These are phyloP conservation scores for Hippocampus abdominalis DNA, from an alignment of 2,113 vertebrate genomes.

Conservation along the genomic window DNA sequence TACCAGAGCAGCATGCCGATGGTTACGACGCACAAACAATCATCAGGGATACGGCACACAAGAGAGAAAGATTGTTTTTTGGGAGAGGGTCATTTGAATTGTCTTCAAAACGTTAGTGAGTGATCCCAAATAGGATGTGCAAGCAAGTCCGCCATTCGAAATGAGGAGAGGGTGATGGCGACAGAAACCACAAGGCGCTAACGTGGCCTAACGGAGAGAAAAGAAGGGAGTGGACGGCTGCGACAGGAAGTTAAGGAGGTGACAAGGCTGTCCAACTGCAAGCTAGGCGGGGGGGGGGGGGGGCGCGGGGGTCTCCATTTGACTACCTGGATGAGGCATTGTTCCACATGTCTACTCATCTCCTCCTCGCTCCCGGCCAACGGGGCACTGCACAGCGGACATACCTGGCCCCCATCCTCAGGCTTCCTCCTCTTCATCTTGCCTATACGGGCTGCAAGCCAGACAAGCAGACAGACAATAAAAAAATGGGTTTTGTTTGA, in stretches of 20 bases:
- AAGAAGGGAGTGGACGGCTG: constrained; percentile 19
- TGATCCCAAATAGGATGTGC: constrained; percentile 37
- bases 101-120: background rate
- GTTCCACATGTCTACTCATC: constrained; percentile 99
- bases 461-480: constrained; percentile 9
- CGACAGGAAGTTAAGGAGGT: constrained; percentile 42
- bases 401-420: constrained; percentile 99
- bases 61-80: background rate
- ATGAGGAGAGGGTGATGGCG: constrained; percentile 1
- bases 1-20: constrained; percentile 17
- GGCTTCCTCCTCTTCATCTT: constrained; percentile 99
- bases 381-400: constrained; percentile 96
- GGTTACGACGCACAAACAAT: constrained; percentile 17
- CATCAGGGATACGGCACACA: constrained; percentile 32
- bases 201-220: constrained; percentile 4
- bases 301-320: constrained; percentile 43
- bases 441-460: constrained; percentile 89
- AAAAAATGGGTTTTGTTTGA: background rate
- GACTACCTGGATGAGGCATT: constrained; percentile 98
- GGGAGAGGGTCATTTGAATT: background rate
- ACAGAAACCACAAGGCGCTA: constrained; percentile 15
- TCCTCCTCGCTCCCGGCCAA: constrained; percentile 99
- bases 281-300: constrained; percentile 41
- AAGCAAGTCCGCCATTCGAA: constrained; percentile 7
- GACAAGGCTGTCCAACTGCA: constrained; percentile 55